These are phyloP conservation scores for Coreoperca whiteheadi DNA, from an alignment of 2,113 vertebrate species.

Conservation along the genomic window DNA sequence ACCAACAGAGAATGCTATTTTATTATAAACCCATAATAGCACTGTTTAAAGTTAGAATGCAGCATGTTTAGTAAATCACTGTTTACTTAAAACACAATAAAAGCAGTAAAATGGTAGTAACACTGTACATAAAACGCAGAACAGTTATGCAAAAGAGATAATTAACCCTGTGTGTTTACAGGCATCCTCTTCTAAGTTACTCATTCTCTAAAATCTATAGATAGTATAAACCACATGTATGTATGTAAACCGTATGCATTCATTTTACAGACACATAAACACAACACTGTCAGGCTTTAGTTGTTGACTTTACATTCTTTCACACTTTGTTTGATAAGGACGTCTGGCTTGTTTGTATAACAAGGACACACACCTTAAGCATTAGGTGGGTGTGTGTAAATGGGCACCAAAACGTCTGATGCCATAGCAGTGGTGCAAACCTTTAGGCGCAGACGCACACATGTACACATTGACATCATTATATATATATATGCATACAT, in stretches of 20 bases:
- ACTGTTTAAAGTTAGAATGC: neutral
- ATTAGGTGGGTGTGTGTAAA: neutral
- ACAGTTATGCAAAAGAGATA: neutral
- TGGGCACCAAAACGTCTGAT: neutral
- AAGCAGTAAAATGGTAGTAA: neutral
- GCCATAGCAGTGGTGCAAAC: neutral
- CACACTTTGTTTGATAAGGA: neutral
- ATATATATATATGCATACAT: neutral
- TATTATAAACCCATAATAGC: neutral
- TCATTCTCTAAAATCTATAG: neutral
- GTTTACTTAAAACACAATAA: neutral
- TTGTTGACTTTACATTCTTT: neutral
- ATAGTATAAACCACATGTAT: no score
- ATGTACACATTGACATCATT: neutral
- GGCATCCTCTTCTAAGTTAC: neutral
- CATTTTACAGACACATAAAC: neutral
- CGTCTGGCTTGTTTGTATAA: neutral
- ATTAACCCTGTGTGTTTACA: neutral
- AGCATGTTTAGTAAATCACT: neutral
- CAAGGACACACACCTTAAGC: neutral
- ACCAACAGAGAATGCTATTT: constrained; percentile 20
- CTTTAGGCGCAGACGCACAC: neutral
- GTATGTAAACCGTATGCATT: no score
- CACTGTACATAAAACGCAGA: no score
- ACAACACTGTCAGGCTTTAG: neutral